A percentile compares a stretch with the other conserved stretches of the same genome.
Evolutionary conservation across 2,113 vertebrate species (phyloP).

Genomic region (Oplegnathus fasciatus): DNA sequence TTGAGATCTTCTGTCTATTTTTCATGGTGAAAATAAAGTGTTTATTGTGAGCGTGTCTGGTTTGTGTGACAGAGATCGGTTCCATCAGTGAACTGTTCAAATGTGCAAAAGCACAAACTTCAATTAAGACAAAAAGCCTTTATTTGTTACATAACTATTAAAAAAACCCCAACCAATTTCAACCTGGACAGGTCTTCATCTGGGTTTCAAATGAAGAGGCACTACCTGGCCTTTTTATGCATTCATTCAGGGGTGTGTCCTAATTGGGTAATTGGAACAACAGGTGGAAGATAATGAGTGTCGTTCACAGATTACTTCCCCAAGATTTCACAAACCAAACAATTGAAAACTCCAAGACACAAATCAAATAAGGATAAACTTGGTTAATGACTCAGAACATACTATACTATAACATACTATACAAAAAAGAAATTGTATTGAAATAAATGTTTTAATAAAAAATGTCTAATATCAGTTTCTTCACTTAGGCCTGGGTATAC

Average conservation of each 20-base stretch:
- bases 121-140: neutral
- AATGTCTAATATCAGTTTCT: too few relatives aligned
- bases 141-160: neutral
- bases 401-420: too few relatives aligned
- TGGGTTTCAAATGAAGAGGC: neutral
- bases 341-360: neutral
- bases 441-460: too few relatives aligned
- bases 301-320: neutral
- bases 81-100: neutral
- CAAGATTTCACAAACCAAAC: neutral
- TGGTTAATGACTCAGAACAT: too few relatives aligned
- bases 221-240: neutral
- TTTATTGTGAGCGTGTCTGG: conserved; percentile 75
- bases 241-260: neutral
- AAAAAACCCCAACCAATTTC: too few relatives aligned
- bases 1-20: conserved; percentile 79
- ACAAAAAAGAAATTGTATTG: too few relatives aligned
- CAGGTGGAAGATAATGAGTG: neutral
- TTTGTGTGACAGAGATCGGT: neutral
- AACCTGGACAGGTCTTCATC: neutral
- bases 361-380: neutral
- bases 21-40: conserved; percentile 84
- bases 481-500: too few relatives aligned
- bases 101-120: too few relatives aligned
- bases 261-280: neutral